Conservation (phyloP, 2,113 vertebrate genomes). For the Otolemur garnettii region DNA sequence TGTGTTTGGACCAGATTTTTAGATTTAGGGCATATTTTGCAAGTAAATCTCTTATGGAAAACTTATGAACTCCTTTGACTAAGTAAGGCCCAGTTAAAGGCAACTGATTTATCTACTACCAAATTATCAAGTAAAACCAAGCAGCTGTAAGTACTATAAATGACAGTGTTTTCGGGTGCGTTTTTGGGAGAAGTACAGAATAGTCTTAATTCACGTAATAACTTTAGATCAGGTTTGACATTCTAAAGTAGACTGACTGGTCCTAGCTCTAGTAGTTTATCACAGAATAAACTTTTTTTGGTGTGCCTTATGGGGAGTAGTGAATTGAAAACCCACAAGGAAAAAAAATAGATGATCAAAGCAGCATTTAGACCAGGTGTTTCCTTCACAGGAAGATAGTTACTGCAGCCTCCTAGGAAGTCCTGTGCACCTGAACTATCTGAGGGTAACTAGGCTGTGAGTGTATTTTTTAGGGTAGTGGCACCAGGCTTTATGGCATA, state of each 20-base stretch:
- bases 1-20: conserved; percentile 60
- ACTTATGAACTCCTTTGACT: conserved; percentile 3
- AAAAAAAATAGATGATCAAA: conserved; percentile 2
- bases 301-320: background rate
- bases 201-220: conserved; percentile 42
- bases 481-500: background rate
- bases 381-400: conserved; percentile 42
- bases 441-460: background rate
- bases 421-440: background rate
- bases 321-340: conserved; percentile 37
- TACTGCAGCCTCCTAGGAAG: background rate
- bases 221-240: conserved; percentile 16
- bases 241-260: conserved; percentile 40
- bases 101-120: background rate
- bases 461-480: background rate
- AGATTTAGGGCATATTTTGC: conserved; percentile 64
- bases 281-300: conserved; percentile 27
- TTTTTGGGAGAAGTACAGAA: conserved; percentile 42
- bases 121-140: conserved; percentile 10
- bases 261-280: conserved; percentile 39
- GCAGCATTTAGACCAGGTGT: conserved; percentile 36
- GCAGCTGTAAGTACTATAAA: background rate
- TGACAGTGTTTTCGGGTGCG: conserved; percentile 39
- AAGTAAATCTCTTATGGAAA: conserved; percentile 55
- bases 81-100: conserved; percentile 36